Percentiles rank a stretch among this genome's conserved stretches.
phyloP scores from a whole-genome alignment of 2,113 vertebrate genomes.

The Prolemur simus region DNA sequence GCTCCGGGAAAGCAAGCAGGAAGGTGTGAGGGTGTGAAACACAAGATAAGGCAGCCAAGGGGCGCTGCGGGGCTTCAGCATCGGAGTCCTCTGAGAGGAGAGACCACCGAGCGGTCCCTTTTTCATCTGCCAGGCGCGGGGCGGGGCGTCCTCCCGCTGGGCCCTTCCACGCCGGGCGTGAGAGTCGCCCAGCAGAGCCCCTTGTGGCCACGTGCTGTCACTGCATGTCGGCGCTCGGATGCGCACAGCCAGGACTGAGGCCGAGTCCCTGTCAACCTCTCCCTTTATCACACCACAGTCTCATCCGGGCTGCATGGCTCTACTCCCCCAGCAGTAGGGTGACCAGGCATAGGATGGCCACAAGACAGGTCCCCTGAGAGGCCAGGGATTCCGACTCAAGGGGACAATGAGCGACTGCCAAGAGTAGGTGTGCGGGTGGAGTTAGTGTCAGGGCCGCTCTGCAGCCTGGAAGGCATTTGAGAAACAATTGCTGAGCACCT shows the following conservation, averaged over 20 bases:
- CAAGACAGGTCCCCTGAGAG: neutral
- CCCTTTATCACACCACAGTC: neutral
- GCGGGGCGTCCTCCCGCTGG: neutral
- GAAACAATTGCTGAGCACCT: neutral
- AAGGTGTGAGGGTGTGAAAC: neutral
- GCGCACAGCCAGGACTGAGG: neutral
- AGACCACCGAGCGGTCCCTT: accelerated
- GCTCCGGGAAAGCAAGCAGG: neutral
- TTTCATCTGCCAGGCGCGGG: too few relatives aligned
- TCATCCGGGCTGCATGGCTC: neutral
- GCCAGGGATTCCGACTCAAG: neutral
- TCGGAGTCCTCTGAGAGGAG: neutral
- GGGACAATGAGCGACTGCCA: neutral
- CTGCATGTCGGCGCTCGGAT: neutral
- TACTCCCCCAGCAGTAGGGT: neutral
- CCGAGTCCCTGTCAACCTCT: accelerated
- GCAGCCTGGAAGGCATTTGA: neutral
- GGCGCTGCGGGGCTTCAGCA: neutral
- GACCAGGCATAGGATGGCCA: neutral
- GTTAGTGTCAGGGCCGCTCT: neutral
- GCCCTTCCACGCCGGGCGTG: accelerated
- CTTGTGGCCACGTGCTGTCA: neutral
- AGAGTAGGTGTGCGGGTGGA: neutral
- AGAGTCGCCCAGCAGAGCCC: neutral
- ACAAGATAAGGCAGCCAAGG: neutral